A percentile compares a stretch with the other conserved stretches of the same genome.
phyloP scores from a whole-genome alignment of 2,888 invertebrate species.

The Plagodis dolabraria region DNA sequence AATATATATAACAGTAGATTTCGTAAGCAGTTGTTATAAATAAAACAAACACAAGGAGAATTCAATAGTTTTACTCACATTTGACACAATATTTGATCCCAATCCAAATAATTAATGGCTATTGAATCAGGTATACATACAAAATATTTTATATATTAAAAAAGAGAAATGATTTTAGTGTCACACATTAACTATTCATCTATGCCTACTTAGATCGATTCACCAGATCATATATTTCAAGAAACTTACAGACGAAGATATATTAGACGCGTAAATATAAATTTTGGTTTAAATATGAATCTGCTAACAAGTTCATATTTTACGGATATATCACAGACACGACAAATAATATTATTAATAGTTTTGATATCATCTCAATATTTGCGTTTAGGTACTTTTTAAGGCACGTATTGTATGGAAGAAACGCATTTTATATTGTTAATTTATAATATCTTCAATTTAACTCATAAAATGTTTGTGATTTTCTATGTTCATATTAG shows the following conservation, averaged over 20 bases:
- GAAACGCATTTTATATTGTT: no score
- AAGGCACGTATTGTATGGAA: not conserved
- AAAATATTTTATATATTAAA: not conserved
- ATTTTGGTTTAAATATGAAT: no score
- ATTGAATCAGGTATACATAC: not conserved
- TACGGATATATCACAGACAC: not conserved
- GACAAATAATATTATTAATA: not conserved
- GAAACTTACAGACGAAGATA: not conserved
- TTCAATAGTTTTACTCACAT: constrained; percentile 39
- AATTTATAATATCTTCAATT: no score
- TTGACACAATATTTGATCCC: constrained; percentile 38
- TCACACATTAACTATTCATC: not conserved
- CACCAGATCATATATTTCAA: not conserved
- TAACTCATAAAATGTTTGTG: no score
- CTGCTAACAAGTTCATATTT: not conserved
- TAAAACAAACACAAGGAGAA: constrained; percentile 21
- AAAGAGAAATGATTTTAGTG: not conserved
- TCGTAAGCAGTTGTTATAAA: constrained; percentile 7
- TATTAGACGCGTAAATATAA: no score
- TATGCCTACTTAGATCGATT: not conserved
- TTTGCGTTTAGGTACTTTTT: not conserved
- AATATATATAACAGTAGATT: no score
- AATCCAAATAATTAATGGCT: constrained; percentile 33
- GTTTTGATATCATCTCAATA: not conserved
- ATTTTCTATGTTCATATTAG: no score